Evolutionary conservation across 2,797 vertebrate species (phyloP), one percentile per base, ranked within the genome.

Genomic region (Pipistrellus kuhlii): DNA sequence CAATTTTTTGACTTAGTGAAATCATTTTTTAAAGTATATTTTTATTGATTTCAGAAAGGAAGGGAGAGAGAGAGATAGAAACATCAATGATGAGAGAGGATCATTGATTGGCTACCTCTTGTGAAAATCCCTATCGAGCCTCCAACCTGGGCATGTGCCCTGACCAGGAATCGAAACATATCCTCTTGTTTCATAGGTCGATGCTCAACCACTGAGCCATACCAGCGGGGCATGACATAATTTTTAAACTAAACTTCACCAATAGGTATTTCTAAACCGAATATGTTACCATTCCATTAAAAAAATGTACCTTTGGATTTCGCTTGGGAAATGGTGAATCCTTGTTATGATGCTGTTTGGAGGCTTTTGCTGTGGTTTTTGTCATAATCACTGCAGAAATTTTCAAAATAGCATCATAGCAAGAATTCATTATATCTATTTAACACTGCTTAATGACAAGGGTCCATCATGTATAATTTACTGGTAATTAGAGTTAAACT

Each of bases 181-280:
- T 30, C 59, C 59, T 62, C 57, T 62, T 12, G 59, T 27, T 62
- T 62, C 59, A 62, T 62, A 62, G 59, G 59, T 62, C 2, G 5
- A 62, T 13, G 27, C 12, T 62, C 27, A 62, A 30, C 59, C 59
- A 62, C 59, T 30, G 59, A 62, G 59, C 59, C 59, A 62, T 5
- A 30, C 25, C 59, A 30, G 27, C 12, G 2, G 5, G 59, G 59
- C 59, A 62, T 88, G 51, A 96, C 48, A 4, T 91, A 93, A 88
- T n/a, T 81, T 91, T 20, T 88, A 87, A 90, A 4, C 55, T 59
- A 32, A 91, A 89, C 35, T 62, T 78, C 7, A 72, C 12, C 8
- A n/a, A 44, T 57, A 88, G 12, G 32, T 91, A 62, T 91, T 95
- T 94, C 57, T 90, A 73, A 94, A 72, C 8, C 94, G n/a, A 78